Evolutionary conservation across 2,888 invertebrate genomes (phyloP).

Genomic region (Brenthis daphne): DNA sequence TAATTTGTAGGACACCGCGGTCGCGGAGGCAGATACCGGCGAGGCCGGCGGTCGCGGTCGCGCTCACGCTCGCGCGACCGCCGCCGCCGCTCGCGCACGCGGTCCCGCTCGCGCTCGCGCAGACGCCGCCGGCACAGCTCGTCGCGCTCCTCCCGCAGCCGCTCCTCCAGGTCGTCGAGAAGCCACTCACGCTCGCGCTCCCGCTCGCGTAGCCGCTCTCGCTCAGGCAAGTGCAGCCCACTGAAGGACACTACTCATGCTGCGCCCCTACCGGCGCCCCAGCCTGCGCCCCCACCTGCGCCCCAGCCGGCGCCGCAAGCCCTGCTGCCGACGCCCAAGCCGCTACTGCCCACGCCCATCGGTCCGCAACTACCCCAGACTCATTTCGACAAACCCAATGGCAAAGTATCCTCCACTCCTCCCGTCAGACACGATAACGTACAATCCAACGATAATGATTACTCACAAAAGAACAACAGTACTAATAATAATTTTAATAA

Average conservation of each 20-base stretch:
- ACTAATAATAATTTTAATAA: conserved; percentile 35
- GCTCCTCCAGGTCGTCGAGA: conserved; percentile 66
- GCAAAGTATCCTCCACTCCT: conserved; percentile 50
- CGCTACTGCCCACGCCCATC: conserved; percentile 55
- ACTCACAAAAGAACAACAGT: conserved; percentile 29
- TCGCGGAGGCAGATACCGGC: conserved; percentile 68
- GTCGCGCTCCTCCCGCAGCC: conserved; percentile 72
- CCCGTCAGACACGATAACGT: conserved; percentile 46
- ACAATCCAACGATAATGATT: conserved; percentile 34
- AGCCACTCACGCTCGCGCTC: conserved; percentile 68
- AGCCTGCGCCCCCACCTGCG: conserved; percentile 51
- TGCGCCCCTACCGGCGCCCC: conserved; percentile 58
- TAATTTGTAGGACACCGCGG: conserved; percentile 64
- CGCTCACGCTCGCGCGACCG: conserved; percentile 55
- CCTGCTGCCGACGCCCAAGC: conserved; percentile 55
- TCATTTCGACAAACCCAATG: conserved; percentile 48
- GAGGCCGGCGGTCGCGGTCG: conserved; percentile 53
- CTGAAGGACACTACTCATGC: conserved; percentile 59
- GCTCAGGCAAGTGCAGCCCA: conserved; percentile 82
- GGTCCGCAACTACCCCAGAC: conserved; percentile 62
- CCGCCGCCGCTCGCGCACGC: conserved; percentile 57
- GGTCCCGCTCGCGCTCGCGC: conserved; percentile 64
- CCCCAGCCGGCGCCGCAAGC: conserved; percentile 52
- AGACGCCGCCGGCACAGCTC: conserved; percentile 74
- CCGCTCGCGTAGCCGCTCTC: conserved; percentile 74